Percentiles rank a stretch among this genome's conserved stretches.
phyloP scores from a whole-genome alignment of 35 echinoderm and acorn worm species.

The Apostichopus parvimensis region DNA sequence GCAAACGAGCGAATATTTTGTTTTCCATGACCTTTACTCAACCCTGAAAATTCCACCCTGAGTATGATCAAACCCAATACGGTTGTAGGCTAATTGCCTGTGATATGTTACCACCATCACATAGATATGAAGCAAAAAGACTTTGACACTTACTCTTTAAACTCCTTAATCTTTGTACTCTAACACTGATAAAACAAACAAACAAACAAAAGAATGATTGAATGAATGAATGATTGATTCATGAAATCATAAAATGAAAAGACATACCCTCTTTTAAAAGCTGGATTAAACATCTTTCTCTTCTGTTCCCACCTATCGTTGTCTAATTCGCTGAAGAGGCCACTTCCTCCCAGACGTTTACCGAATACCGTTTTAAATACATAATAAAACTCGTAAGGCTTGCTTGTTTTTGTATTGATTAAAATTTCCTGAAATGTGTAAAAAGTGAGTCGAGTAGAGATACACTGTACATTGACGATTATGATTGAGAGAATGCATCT shows the following conservation, averaged over 20 bases:
- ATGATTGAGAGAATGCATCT: no score
- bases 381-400: not conserved
- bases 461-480: not conserved
- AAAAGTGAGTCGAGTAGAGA: not conserved
- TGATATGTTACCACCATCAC: no score
- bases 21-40: no score
- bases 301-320: constrained; percentile 19
- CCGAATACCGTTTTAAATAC: constrained; percentile 17
- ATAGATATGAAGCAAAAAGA: not conserved
- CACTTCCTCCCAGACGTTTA: not conserved
- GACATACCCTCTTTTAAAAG: constrained; percentile 43
- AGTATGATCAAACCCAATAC: no score
- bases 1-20: no score
- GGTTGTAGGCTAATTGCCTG: no score
- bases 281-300: constrained; percentile 50
- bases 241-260: not conserved
- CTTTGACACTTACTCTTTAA: not conserved
- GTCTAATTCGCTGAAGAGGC: constrained; percentile 38
- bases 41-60: no score
- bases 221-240: not conserved
- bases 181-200: not conserved
- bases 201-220: not conserved
- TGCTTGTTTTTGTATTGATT: constrained; percentile 11
- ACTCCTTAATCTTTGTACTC: not conserved
- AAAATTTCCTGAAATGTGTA: constrained; percentile 14